phyloP scores from a whole-genome alignment of 1,140 invertebrate genomes.

The Caenorhabditis elegans region DNA sequence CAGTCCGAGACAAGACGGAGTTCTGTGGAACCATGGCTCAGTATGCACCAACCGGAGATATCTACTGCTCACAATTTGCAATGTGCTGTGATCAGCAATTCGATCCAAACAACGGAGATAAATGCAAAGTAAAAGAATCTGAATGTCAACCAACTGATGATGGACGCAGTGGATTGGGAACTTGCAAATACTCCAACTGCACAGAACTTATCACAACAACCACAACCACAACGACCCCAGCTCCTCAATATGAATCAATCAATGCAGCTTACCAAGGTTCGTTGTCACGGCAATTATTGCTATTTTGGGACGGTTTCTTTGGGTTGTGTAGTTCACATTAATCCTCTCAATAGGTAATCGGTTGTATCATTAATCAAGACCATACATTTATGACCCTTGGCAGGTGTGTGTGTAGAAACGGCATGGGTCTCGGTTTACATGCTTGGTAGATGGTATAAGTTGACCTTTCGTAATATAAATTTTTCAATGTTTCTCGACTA shows the following conservation, averaged over 20 bases:
- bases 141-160: not conserved
- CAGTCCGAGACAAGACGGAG: not conserved
- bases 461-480: too few relatives aligned
- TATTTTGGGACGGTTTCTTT: not conserved
- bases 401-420: not conserved
- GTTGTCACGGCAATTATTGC: not conserved
- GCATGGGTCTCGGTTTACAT: not conserved
- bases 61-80: not conserved
- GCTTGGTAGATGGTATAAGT: too few relatives aligned
- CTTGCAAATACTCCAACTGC: slow-evolving; percentile 1
- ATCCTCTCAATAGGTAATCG: not conserved
- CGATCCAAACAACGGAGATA: slow-evolving; percentile 11
- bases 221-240: not conserved
- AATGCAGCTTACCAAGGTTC: slow-evolving; percentile 18
- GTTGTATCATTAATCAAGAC: slow-evolving; percentile 33
- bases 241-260: slow-evolving; percentile 1
- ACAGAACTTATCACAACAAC: slow-evolving; percentile 12
- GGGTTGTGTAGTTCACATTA: not conserved
- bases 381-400: not conserved
- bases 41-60: not conserved
- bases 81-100: not conserved
- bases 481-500: too few relatives aligned
- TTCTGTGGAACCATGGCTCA: not conserved
- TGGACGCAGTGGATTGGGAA: not conserved
- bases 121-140: not conserved